These are phyloP conservation scores for Microplitis deprimator DNA, from an alignment of 2,888 invertebrate genomes.

Conservation along the genomic window DNA sequence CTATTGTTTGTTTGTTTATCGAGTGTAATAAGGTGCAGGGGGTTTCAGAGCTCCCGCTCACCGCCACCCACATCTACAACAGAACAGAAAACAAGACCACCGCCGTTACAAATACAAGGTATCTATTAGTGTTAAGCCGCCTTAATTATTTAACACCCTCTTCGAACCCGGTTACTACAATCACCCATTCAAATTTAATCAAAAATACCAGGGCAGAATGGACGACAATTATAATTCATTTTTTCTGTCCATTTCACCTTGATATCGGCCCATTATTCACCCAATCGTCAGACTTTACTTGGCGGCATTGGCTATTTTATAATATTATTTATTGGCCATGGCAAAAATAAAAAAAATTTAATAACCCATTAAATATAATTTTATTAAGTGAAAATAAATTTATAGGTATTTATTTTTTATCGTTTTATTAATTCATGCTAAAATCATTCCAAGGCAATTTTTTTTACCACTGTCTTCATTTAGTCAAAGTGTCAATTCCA, in stretches of 20 bases:
- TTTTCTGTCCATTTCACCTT: background rate
- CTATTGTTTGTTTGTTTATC: conserved; percentile 48
- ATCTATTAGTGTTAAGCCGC: conserved; percentile 67
- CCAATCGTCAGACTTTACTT: too few species aligned
- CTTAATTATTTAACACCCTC: conserved; percentile 60
- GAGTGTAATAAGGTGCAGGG: conserved; percentile 63
- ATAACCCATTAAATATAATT: too few species aligned
- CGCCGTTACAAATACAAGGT: conserved; percentile 70
- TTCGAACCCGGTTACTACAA: conserved; percentile 11
- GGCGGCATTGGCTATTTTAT: too few species aligned
- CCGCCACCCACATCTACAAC: conserved; percentile 72
- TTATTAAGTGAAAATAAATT: conserved; percentile 21
- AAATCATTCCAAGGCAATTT: conserved; percentile 17
- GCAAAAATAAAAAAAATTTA: conserved; percentile 29
- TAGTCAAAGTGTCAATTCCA: too few species aligned
- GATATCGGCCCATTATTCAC: background rate
- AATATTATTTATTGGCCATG: background rate
- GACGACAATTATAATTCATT: background rate
- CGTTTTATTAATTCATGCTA: conserved; percentile 27
- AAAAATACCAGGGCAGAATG: conserved; percentile 7
- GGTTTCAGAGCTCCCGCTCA: conserved; percentile 71
- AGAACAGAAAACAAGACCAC: conserved; percentile 72
- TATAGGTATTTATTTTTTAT: conserved; percentile 8
- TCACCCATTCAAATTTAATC: background rate
- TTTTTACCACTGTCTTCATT: too few species aligned